Evolutionary conservation across 2,888 invertebrate species (phyloP).

Genomic region (Rhimphoctona megacephalus): DNA sequence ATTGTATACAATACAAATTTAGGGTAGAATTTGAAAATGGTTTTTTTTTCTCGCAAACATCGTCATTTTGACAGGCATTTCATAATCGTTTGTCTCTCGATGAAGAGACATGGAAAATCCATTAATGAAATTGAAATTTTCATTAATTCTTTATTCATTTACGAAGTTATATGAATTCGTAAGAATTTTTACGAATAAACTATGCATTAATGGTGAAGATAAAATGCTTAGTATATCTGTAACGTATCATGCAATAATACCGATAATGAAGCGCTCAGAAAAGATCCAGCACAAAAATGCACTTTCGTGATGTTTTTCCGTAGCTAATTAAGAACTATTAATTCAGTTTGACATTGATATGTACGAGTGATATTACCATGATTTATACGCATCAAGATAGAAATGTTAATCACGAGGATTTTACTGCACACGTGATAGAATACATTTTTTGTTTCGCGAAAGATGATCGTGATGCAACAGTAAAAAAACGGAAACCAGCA

Average conservation of each 20-base stretch:
- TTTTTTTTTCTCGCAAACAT: neutral
- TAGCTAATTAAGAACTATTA: no score
- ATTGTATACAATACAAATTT: neutral
- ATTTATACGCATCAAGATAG: neutral
- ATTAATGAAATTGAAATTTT: no score
- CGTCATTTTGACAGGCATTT: neutral
- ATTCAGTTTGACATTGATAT: neutral
- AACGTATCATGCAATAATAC: no score
- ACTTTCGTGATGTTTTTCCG: no score
- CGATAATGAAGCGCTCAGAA: no score
- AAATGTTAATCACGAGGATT: neutral
- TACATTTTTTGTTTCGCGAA: neutral
- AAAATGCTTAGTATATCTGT: neutral
- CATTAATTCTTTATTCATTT: no score
- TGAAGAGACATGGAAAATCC: neutral
- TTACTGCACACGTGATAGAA: neutral
- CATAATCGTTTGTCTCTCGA: neutral
- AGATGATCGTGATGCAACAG: neutral
- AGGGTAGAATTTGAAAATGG: neutral
- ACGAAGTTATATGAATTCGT: neutral
- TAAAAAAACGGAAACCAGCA: conserved; percentile 15
- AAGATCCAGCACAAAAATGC: no score
- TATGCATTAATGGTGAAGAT: neutral
- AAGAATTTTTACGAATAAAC: neutral
- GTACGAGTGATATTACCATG: neutral